A percentile compares a stretch with the other conserved stretches of the same genome.
Conservation (phyloP, 2,888 invertebrate genomes). For the Leptinotarsa juncta region DNA sequence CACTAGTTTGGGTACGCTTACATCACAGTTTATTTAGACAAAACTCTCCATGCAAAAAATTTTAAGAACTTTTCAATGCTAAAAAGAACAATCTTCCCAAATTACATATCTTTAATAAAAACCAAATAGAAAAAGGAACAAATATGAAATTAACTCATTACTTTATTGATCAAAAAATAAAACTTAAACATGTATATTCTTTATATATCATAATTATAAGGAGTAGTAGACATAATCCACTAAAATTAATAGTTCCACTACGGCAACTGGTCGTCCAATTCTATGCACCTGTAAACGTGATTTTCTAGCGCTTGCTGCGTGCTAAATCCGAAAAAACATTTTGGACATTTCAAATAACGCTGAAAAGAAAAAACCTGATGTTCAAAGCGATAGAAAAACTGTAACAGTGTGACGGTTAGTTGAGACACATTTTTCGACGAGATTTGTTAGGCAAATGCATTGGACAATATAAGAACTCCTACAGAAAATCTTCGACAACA, state of each 20-base stretch:
- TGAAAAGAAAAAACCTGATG: conserved; percentile 13
- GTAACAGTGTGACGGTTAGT: no score
- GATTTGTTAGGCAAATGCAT: no score
- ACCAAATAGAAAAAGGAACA: background rate
- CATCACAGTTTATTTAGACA: conserved; percentile 8
- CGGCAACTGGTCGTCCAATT: conserved; percentile 46
- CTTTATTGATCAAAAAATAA: background rate
- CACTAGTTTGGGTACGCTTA: background rate
- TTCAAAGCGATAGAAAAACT: background rate
- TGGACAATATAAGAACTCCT: no score
- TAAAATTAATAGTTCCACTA: conserved; percentile 28
- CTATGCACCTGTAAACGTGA: conserved; percentile 52
- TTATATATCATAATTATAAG: background rate
- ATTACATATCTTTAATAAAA: background rate
- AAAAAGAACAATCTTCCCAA: background rate
- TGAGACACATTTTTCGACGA: no score
- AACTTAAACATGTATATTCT: background rate
- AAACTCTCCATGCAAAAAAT: background rate
- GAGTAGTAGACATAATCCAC: background rate
- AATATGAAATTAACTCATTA: background rate
- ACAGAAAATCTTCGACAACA: no score
- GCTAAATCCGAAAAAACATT: conserved; percentile 45
- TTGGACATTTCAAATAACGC: conserved; percentile 40
- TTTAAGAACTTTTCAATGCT: background rate
- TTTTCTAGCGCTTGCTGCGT: conserved; percentile 45